These are phyloP conservation scores for Dinomys branickii DNA, from an alignment of 2,113 vertebrate genomes.

Conservation along the genomic window DNA sequence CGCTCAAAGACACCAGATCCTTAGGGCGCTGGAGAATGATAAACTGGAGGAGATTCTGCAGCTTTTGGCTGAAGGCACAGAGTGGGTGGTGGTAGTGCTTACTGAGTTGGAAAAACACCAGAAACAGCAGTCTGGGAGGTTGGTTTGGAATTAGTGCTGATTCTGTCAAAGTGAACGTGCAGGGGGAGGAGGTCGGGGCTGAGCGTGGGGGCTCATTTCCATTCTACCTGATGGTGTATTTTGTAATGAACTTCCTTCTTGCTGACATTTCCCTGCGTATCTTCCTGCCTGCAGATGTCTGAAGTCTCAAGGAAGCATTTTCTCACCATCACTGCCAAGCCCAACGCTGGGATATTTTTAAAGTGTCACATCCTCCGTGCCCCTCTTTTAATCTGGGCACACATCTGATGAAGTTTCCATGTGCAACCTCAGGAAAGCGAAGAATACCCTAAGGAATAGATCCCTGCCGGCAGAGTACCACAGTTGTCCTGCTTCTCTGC, in stretches of 20 bases:
- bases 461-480: neutral
- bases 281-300: neutral
- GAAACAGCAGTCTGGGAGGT: neutral
- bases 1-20: neutral
- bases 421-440: neutral
- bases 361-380: conserved; percentile 47
- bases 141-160: neutral
- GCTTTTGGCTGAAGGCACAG: neutral
- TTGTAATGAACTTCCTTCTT: neutral
- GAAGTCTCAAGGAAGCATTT: neutral
- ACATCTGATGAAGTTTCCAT: conserved; percentile 62
- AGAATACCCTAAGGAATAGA: neutral
- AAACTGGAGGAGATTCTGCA: neutral
- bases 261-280: neutral
- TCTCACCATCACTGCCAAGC: conserved; percentile 28
- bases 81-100: neutral
- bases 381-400: conserved; percentile 53
- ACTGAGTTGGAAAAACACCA: neutral
- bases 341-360: conserved; percentile 42
- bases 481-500: neutral
- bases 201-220: neutral
- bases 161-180: neutral
- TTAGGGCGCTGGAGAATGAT: too few species aligned
- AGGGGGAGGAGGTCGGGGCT: neutral
- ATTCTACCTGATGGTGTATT: rapidly evolving